These are phyloP conservation scores for Pammene fasciana DNA, from an alignment of 2,888 invertebrate genomes.

Conservation along the genomic window DNA sequence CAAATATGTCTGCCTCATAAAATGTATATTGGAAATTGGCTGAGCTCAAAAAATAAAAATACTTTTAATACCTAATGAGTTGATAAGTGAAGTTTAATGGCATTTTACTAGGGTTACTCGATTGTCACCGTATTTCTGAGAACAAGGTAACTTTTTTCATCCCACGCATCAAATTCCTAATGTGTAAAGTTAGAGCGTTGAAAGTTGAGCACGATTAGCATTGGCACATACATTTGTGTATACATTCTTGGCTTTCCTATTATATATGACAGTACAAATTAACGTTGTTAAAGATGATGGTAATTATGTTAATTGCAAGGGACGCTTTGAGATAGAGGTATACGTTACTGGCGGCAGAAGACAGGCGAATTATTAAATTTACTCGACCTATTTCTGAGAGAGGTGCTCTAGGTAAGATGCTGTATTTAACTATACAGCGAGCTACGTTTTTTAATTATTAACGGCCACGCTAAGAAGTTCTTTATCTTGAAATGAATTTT, in stretches of 20 bases:
- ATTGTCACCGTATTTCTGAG: slow-evolving; percentile 1
- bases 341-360: slow-evolving; percentile 47
- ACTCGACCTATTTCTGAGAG: slow-evolving; percentile 56
- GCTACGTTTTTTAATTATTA: slow-evolving; percentile 31
- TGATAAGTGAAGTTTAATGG: background rate
- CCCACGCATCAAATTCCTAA: slow-evolving; percentile 26
- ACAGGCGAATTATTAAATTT: slow-evolving; percentile 57
- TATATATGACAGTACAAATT: slow-evolving; percentile 32
- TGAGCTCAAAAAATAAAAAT: no score
- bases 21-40: no score
- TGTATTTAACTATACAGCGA: slow-evolving; percentile 37
- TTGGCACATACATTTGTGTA: slow-evolving; percentile 7
- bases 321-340: slow-evolving; percentile 49
- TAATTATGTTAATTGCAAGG: slow-evolving; percentile 53
- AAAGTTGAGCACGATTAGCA: slow-evolving; percentile 28
- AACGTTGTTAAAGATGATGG: slow-evolving; percentile 41
- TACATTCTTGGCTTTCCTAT: slow-evolving; percentile 30
- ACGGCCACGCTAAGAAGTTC: slow-evolving; percentile 9
- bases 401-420: slow-evolving; percentile 38
- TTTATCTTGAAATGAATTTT: background rate
- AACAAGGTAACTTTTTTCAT: slow-evolving; percentile 1
- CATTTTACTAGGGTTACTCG: background rate
- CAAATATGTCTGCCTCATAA: no score
- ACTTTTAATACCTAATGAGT: no score
- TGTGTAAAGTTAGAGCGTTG: slow-evolving; percentile 28